Evolutionary conservation across 2,113 vertebrate genomes (phyloP).

Genomic region (Salvelinus fontinalis): DNA sequence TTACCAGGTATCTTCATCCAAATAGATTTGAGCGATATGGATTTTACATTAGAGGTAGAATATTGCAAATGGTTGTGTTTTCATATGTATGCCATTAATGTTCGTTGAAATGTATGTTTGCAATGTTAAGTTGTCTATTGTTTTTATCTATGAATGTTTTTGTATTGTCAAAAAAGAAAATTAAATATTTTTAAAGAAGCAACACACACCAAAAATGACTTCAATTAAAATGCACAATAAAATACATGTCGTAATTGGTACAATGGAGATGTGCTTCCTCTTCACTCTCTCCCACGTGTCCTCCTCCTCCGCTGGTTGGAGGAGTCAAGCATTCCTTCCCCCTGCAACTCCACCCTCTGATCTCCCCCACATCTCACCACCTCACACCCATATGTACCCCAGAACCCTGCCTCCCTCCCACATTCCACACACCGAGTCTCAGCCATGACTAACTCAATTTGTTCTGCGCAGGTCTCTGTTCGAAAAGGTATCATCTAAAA

Average conservation of each 20-base stretch:
- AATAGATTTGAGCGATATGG: not conserved
- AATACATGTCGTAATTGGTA: not conserved
- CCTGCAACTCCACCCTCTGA: not conserved
- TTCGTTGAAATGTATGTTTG: too few relatives aligned
- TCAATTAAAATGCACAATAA: not conserved
- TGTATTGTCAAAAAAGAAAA: too few relatives aligned
- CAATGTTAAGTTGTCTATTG: too few relatives aligned
- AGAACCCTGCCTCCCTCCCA: conserved; percentile 48
- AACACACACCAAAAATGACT: not conserved
- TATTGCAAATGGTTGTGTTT: too few relatives aligned
- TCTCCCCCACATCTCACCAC: conserved; percentile 18
- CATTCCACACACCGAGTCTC: conserved; percentile 75
- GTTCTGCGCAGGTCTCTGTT: conserved; percentile 68
- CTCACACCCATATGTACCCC: conserved; percentile 37
- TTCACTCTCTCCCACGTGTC: conserved; percentile 10
- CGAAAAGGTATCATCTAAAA: conserved; percentile 38
- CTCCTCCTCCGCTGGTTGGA: conserved; percentile 48
- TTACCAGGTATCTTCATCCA: not conserved
- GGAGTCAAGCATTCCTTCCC: conserved; percentile 63
- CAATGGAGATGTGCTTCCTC: too few relatives aligned
- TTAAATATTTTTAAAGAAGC: not conserved
- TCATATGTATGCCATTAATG: too few relatives aligned
- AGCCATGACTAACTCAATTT: conserved; percentile 78
- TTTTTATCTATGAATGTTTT: too few relatives aligned
- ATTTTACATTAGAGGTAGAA: too few relatives aligned